Percentiles rank a stretch among this genome's conserved stretches.
These are phyloP conservation scores for Thera obeliscata DNA, from an alignment of 2,888 invertebrate genomes.

Conservation along the genomic window DNA sequence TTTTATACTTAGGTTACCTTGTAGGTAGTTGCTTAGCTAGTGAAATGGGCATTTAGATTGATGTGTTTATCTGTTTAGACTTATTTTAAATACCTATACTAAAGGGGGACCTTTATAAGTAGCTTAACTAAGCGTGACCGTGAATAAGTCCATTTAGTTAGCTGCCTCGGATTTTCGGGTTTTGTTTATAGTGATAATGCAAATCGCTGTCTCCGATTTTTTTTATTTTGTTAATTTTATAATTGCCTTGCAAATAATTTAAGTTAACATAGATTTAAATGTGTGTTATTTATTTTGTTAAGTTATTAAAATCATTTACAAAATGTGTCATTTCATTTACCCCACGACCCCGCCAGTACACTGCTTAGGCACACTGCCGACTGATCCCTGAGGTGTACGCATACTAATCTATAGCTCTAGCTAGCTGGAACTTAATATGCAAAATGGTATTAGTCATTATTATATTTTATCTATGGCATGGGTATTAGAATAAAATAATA, in stretches of 20 bases:
- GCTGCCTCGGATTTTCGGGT: neutral
- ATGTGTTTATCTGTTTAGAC: too few species aligned
- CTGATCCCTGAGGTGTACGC: neutral
- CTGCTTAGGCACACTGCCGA: constrained; percentile 11
- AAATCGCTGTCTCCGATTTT: neutral
- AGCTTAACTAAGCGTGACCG: too few species aligned
- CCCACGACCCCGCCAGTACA: neutral
- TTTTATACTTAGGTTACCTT: too few species aligned
- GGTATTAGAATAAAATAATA: too few species aligned
- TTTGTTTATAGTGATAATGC: neutral
- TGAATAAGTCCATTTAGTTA: neutral
- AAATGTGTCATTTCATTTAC: constrained; percentile 25
- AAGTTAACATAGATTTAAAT: constrained; percentile 58
- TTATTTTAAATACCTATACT: too few species aligned
- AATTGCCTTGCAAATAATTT: constrained; percentile 61
- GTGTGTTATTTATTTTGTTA: constrained; percentile 50
- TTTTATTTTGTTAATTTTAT: constrained; percentile 25
- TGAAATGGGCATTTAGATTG: too few species aligned
- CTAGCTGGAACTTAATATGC: too few species aligned
- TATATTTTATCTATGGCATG: too few species aligned
- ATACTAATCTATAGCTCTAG: neutral
- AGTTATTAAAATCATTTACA: constrained; percentile 54
- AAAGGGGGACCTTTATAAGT: too few species aligned
- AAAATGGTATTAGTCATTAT: too few species aligned
- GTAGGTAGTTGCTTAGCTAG: too few species aligned